These are phyloP conservation scores for Sebastes nivosus DNA, from an alignment of 2,797 vertebrate species.

Conservation along the genomic window DNA sequence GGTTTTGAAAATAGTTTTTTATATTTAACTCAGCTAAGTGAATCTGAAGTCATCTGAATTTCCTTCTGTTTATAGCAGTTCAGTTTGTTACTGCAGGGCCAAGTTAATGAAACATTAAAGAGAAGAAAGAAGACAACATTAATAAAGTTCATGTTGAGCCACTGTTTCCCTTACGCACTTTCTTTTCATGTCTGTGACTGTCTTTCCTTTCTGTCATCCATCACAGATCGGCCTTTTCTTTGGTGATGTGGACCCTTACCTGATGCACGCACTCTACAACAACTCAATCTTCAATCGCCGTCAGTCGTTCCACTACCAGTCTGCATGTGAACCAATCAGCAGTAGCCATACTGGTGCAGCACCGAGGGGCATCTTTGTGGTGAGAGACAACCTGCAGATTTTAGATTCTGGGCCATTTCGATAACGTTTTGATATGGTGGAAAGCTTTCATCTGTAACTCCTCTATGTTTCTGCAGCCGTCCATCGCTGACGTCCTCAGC, in stretches of 20 bases:
- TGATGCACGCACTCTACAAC: slow-evolving; percentile 98
- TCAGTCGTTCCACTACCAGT: slow-evolving; percentile 95
- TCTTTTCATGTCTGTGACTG: background rate
- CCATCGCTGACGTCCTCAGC: slow-evolving; percentile 92
- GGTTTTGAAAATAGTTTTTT: background rate
- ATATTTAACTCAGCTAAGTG: background rate
- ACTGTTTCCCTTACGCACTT: background rate
- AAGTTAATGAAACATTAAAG: background rate
- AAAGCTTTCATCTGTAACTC: background rate
- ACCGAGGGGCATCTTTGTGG: slow-evolving; percentile 90
- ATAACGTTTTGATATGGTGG: background rate
- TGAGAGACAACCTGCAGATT: slow-evolving; percentile 56
- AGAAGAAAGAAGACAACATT: background rate
- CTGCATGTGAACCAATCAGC: slow-evolving; percentile 89
- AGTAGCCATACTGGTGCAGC: slow-evolving; percentile 94
- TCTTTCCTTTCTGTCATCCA: background rate
- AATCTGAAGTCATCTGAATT: background rate
- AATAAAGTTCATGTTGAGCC: background rate
- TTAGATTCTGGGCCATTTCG: background rate
- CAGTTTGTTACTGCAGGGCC: background rate
- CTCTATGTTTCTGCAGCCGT: slow-evolving; percentile 83
- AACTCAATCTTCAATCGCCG: slow-evolving; percentile 92
- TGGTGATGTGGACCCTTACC: slow-evolving; percentile 93
- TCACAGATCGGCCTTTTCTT: slow-evolving; percentile 95
- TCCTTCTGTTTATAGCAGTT: background rate